Conservation (phyloP, 2,888 invertebrate species). For the Mellilla xanthometata region DNA sequence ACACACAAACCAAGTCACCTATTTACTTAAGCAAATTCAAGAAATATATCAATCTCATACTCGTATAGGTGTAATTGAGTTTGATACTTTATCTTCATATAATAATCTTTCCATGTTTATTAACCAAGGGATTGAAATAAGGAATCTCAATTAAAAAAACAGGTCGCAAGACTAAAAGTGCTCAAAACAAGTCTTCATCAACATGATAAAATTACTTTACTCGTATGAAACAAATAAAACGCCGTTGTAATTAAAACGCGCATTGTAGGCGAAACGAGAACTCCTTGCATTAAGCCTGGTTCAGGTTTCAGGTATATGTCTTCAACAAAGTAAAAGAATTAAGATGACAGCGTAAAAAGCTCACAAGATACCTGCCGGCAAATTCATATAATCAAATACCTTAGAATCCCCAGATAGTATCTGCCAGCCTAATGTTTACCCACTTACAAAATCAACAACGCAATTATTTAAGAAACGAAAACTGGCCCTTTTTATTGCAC, state of each 20-base stretch:
- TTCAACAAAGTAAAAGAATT: constrained; percentile 51
- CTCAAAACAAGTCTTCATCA: background rate
- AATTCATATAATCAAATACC: constrained; percentile 17
- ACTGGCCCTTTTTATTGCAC: constrained; percentile 24
- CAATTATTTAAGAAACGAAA: constrained; percentile 25
- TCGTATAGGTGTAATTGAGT: no score
- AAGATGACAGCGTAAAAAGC: constrained; percentile 29
- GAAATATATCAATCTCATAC: no score
- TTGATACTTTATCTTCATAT: no score
- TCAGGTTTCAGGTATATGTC: constrained; percentile 40
- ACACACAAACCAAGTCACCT: constrained; percentile 21
- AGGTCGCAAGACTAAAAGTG: no score
- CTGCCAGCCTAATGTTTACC: constrained; percentile 29
- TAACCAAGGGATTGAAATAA: no score
- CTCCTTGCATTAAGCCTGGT: constrained; percentile 30
- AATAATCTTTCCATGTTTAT: no score
- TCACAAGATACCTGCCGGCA: constrained; percentile 14
- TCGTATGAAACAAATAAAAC: constrained; percentile 5
- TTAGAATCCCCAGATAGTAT: constrained; percentile 5
- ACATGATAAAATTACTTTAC: background rate
- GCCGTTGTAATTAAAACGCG: constrained; percentile 44
- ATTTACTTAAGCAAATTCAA: constrained; percentile 14
- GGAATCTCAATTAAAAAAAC: no score
- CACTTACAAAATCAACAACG: constrained; percentile 30
- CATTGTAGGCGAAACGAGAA: constrained; percentile 46